phyloP scores from a whole-genome alignment of 2,113 vertebrate species.

The Echinops telfairi region DNA sequence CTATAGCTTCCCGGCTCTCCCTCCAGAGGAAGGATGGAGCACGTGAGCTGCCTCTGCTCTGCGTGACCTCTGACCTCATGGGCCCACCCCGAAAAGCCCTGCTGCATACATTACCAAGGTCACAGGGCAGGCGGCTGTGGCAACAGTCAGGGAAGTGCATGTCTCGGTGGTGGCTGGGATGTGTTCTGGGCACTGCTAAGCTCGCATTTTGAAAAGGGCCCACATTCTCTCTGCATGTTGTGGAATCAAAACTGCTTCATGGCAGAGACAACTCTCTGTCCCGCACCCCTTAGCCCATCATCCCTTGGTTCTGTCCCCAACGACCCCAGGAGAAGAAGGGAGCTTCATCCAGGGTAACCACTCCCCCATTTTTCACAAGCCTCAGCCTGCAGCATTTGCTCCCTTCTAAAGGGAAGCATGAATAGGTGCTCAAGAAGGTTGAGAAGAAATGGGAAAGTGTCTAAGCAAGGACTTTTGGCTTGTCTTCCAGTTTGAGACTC shows the following conservation, averaged over 20 bases:
- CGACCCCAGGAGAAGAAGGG: neutral
- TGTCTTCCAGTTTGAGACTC: neutral
- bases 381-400: neutral
- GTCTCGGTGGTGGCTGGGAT: accelerated
- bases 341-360: neutral
- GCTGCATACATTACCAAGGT: neutral
- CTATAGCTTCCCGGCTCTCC: neutral
- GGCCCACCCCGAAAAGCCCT: neutral
- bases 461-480: neutral
- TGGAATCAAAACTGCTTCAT: neutral
- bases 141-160: accelerated
- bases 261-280: neutral
- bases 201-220: accelerated
- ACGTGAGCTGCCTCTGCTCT: neutral
- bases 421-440: neutral
- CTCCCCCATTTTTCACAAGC: neutral
- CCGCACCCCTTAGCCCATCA: neutral
- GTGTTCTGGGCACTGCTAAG: accelerated
- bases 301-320: neutral
- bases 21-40: neutral
- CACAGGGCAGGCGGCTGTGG: neutral
- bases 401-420: neutral
- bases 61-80: accelerated
- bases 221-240: neutral
- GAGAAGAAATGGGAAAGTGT: neutral